These are phyloP conservation scores for Pollicipes pollicipes DNA, from an alignment of 1,140 invertebrate species.

Conservation along the genomic window DNA sequence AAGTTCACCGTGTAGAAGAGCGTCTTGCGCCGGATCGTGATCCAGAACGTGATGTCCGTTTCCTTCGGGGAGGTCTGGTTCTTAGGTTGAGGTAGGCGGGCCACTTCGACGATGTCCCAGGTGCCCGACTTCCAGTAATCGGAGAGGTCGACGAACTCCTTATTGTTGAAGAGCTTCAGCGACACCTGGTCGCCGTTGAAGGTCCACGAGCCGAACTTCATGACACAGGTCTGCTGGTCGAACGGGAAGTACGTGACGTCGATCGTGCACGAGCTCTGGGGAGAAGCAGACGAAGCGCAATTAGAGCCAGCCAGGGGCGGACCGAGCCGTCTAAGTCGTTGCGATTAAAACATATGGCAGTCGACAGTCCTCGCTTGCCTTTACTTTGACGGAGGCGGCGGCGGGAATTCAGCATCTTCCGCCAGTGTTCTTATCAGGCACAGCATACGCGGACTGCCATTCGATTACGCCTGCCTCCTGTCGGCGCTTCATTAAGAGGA, in stretches of 20 bases:
- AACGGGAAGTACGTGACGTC: constrained; percentile 99
- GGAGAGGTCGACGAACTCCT: constrained; percentile 83
- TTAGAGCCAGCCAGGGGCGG: too few species aligned
- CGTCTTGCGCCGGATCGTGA: constrained; percentile 90
- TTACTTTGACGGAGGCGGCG: too few species aligned
- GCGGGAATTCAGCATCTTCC: too few species aligned
- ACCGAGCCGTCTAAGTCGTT: too few species aligned
- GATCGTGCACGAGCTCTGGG: constrained; percentile 96
- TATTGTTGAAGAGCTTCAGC: constrained; percentile 80
- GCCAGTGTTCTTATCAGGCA: too few species aligned
- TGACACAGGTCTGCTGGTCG: constrained; percentile 94
- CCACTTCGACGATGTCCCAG: constrained; percentile 91
- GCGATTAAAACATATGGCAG: too few species aligned
- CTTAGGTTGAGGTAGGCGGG: constrained; percentile 31
- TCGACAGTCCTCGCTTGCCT: too few species aligned
- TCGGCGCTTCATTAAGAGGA: not conserved
- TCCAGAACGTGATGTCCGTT: constrained; percentile 92
- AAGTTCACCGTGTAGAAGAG: constrained; percentile 99
- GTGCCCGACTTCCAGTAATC: constrained; percentile 98
- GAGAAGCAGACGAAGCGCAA: constrained; percentile 24
- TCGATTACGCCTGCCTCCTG: not conserved
- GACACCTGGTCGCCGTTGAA: constrained; percentile 95
- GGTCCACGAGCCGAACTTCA: constrained; percentile 99
- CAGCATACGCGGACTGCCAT: too few species aligned
- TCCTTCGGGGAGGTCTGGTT: constrained; percentile 53